A percentile compares a stretch with the other conserved stretches of the same genome.
phyloP scores from a whole-genome alignment of 1,140 invertebrate genomes.

The Notospermus geniculatus region DNA sequence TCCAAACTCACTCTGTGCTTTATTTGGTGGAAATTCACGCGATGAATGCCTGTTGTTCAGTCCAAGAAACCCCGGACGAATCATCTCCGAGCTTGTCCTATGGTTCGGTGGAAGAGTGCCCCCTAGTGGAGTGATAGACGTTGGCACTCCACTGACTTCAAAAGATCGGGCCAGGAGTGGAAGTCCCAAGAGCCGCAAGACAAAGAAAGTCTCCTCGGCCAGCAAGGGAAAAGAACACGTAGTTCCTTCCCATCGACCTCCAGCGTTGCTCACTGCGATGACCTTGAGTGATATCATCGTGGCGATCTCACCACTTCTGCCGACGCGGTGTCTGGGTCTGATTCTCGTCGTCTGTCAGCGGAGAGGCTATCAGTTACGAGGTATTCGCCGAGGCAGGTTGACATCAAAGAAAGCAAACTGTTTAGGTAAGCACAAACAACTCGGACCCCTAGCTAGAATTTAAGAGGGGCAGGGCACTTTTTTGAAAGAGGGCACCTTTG shows the following conservation, averaged over 20 bases:
- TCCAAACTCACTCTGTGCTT: slow-evolving; percentile 48
- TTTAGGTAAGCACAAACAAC: slow-evolving; percentile 36
- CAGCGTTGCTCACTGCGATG: slow-evolving; percentile 42
- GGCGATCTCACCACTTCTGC: slow-evolving; percentile 42
- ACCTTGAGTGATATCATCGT: slow-evolving; percentile 41
- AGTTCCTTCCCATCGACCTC: slow-evolving; percentile 26
- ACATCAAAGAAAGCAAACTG: slow-evolving; percentile 31
- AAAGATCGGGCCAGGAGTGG: slow-evolving; percentile 30
- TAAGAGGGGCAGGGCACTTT: too few species aligned
- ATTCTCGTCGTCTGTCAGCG: slow-evolving; percentile 41
- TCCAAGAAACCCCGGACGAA: slow-evolving; percentile 36
- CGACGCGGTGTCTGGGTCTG: slow-evolving; percentile 36
- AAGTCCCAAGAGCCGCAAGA: slow-evolving; percentile 29
- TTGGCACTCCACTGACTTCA: slow-evolving; percentile 38
- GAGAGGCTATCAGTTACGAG: slow-evolving; percentile 42
- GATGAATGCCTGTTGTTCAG: slow-evolving; percentile 44
- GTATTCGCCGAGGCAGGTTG: slow-evolving; percentile 34
- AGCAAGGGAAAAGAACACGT: background rate
- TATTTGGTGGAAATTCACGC: slow-evolving; percentile 41
- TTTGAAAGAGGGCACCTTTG: too few species aligned
- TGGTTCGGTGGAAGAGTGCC: slow-evolving; percentile 50
- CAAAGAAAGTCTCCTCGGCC: slow-evolving; percentile 26
- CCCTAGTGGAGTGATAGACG: slow-evolving; percentile 39
- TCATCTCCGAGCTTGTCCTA: slow-evolving; percentile 36
- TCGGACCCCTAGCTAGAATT: too few species aligned